These are phyloP conservation scores for Neomonachus schauinslandi DNA, from an alignment of 2,113 vertebrate genomes.

Conservation along the genomic window DNA sequence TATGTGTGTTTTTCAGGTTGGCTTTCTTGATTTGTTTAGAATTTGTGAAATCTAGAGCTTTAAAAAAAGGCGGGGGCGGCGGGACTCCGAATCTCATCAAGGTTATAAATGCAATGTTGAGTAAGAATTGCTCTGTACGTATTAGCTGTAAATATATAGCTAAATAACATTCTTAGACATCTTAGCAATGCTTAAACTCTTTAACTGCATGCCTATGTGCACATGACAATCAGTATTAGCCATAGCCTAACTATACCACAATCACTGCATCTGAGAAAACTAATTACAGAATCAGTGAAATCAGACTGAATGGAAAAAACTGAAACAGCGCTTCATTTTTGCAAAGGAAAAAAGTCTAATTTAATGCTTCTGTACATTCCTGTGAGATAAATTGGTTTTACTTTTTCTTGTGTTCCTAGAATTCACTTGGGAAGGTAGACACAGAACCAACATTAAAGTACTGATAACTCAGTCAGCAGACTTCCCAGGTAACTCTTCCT, in stretches of 20 bases:
- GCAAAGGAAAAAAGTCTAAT: neutral
- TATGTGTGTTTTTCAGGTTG: neutral
- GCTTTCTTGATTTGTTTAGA: neutral
- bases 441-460: neutral
- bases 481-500: neutral
- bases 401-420: neutral
- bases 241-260: constrained; percentile 32
- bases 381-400: neutral
- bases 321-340: neutral
- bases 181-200: neutral
- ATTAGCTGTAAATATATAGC: neutral
- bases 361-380: neutral
- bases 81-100: neutral
- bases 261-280: constrained; percentile 46
- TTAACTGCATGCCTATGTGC: neutral
- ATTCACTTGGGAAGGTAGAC: neutral
- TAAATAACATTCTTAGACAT: neutral
- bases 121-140: neutral
- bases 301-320: neutral
- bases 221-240: constrained; percentile 58
- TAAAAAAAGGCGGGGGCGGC: neutral
- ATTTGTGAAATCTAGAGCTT: neutral
- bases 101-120: neutral
- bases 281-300: constrained; percentile 57
- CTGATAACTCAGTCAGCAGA: neutral